A percentile compares a stretch with the other conserved stretches of the same genome.
Conservation (phyloP, 2,888 invertebrate genomes). For the Balanococcus diminutus region DNA sequence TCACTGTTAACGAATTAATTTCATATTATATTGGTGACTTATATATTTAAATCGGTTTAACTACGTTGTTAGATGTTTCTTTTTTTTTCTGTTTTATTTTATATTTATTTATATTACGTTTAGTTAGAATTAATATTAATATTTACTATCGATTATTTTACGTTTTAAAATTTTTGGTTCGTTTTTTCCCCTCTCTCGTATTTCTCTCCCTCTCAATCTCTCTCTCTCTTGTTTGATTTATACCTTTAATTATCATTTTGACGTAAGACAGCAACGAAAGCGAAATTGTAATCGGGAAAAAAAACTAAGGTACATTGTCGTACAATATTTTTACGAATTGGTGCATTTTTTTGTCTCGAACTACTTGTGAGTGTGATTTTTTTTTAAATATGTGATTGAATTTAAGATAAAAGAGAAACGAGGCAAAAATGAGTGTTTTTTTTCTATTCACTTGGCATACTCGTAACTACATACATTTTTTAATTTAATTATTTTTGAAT, state of each 20-base stretch:
- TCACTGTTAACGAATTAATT: slow-evolving; percentile 34
- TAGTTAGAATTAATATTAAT: background rate
- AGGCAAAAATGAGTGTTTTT: background rate
- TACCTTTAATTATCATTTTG: background rate
- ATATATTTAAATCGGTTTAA: slow-evolving; percentile 45
- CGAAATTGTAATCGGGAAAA: background rate
- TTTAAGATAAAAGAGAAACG: background rate
- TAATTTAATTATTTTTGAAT: background rate
- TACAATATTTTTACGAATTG: background rate
- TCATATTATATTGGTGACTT: slow-evolving; percentile 45
- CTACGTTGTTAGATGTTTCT: slow-evolving; percentile 51
- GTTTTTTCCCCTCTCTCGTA: background rate
- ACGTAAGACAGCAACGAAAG: background rate
- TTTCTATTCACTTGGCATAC: background rate
- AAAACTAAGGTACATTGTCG: too few relatives aligned
- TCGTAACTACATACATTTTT: background rate
- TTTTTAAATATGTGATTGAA: background rate
- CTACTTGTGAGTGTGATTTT: background rate
- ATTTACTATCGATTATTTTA: slow-evolving; percentile 15
- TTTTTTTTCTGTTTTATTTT: background rate
- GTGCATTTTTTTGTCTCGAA: background rate
- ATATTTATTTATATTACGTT: slow-evolving; percentile 22
- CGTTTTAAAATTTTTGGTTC: background rate
- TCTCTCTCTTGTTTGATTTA: background rate
- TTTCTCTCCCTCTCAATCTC: background rate